A percentile compares a stretch with the other conserved stretches of the same genome.
These are phyloP conservation scores for Tribolium freemani DNA, from an alignment of 2,888 invertebrate species.

Conservation along the genomic window DNA sequence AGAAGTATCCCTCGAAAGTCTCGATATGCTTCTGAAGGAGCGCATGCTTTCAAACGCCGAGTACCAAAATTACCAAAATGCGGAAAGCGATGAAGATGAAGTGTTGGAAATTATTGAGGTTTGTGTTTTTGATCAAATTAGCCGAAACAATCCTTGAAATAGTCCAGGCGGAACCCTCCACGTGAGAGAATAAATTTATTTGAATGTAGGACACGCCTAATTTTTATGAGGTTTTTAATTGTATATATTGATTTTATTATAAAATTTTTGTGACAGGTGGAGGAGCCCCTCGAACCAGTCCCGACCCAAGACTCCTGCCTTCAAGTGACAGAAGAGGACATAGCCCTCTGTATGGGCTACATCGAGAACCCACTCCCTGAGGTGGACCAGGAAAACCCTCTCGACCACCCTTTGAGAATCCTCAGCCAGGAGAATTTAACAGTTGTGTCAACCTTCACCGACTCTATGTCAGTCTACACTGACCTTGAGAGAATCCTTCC, in stretches of 20 bases:
- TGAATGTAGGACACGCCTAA: no score
- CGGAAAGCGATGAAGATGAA: conserved; percentile 75
- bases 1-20: conserved; percentile 87
- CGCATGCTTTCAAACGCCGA: conserved; percentile 71
- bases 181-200: no score
- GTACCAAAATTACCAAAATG: conserved; percentile 62
- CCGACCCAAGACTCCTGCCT: conserved; percentile 90
- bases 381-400: conserved; percentile 78
- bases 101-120: conserved; percentile 83
- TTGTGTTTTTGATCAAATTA: no score
- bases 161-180: no score
- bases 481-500: conserved; percentile 78
- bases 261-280: conserved; percentile 66
- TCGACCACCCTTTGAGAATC: conserved; percentile 89
- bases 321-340: conserved; percentile 94
- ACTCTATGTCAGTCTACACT: conserved; percentile 77
- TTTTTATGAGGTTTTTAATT: no score
- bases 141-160: no score
- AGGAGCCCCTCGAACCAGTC: conserved; percentile 85
- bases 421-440: conserved; percentile 93
- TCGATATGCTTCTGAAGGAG: conserved; percentile 83
- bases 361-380: conserved; percentile 80
- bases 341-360: conserved; percentile 85
- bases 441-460: conserved; percentile 90
- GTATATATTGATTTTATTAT: no score